phyloP scores from a whole-genome alignment of 2,888 invertebrate genomes.

The Blastobasis lacticolella region DNA sequence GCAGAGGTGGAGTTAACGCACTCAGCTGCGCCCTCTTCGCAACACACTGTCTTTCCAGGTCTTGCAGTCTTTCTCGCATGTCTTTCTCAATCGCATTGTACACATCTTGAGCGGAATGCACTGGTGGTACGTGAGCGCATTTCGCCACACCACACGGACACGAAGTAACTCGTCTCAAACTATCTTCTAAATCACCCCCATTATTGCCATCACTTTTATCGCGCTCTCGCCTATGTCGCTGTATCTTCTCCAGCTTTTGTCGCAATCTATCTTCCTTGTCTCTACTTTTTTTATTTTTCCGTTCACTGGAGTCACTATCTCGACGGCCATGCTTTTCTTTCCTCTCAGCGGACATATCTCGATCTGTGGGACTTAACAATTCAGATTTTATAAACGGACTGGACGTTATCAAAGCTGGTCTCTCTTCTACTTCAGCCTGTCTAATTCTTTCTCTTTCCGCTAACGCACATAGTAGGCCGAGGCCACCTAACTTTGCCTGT shows the following conservation, averaged over 20 bases:
- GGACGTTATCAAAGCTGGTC: conserved; percentile 37
- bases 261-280: conserved; percentile 56
- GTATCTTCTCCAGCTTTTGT: conserved; percentile 63
- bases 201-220: conserved; percentile 43
- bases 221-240: conserved; percentile 55
- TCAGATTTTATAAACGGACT: conserved; percentile 57
- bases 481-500: conserved; percentile 72
- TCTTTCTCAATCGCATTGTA: conserved; percentile 86
- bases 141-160: conserved; percentile 44
- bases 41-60: conserved; percentile 85
- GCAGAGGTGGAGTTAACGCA: conserved; percentile 77
- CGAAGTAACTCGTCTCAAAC: conserved; percentile 53
- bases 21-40: conserved; percentile 90
- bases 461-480: conserved; percentile 86
- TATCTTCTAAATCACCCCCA: conserved; percentile 57
- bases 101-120: conserved; percentile 70
- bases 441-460: conserved; percentile 85
- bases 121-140: conserved; percentile 44
- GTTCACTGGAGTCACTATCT: conserved; percentile 54
- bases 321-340: conserved; percentile 55
- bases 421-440: conserved; percentile 77
- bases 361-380: conserved; percentile 46
- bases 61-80: conserved; percentile 86
- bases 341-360: conserved; percentile 36
- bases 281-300: conserved; percentile 49